A percentile compares a stretch with the other conserved stretches of the same genome.
phyloP scores from a whole-genome alignment of 2,797 vertebrate genomes.

The Columba guinea region DNA sequence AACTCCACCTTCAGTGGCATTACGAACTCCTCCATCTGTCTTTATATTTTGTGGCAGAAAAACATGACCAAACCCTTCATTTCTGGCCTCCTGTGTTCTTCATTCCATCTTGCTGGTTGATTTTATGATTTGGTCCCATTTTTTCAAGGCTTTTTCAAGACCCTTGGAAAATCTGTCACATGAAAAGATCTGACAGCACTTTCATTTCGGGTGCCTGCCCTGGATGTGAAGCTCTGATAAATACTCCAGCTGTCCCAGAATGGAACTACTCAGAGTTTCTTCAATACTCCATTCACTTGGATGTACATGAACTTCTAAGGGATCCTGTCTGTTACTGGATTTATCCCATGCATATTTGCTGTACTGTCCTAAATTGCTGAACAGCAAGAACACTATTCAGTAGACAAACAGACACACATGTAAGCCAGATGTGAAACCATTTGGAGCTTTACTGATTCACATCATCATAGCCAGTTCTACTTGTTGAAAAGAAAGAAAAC shows the following conservation, averaged over 20 bases:
- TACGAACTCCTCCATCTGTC: background rate
- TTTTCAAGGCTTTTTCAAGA: background rate
- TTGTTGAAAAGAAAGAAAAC: background rate
- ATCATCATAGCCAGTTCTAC: background rate
- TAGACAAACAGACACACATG: background rate
- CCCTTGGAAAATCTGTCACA: background rate
- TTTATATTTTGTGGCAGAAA: background rate
- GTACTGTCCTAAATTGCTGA: background rate
- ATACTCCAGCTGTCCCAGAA: background rate
- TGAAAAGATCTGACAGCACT: background rate
- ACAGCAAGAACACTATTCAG: background rate
- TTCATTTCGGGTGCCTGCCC: background rate
- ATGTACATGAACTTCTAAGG: background rate
- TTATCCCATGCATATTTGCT: background rate
- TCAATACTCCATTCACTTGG: background rate
- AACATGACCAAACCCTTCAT: background rate
- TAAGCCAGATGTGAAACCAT: background rate
- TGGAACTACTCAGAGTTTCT: background rate
- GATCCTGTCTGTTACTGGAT: background rate
- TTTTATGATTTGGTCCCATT: accelerated
- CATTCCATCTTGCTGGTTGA: background rate
- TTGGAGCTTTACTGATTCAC: background rate
- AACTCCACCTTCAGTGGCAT: background rate
- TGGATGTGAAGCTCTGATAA: background rate
- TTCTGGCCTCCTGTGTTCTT: background rate